Base-by-base conservation (phyloP, 2,888 invertebrate genomes). In the Azorinus chamasolen region DNA sequence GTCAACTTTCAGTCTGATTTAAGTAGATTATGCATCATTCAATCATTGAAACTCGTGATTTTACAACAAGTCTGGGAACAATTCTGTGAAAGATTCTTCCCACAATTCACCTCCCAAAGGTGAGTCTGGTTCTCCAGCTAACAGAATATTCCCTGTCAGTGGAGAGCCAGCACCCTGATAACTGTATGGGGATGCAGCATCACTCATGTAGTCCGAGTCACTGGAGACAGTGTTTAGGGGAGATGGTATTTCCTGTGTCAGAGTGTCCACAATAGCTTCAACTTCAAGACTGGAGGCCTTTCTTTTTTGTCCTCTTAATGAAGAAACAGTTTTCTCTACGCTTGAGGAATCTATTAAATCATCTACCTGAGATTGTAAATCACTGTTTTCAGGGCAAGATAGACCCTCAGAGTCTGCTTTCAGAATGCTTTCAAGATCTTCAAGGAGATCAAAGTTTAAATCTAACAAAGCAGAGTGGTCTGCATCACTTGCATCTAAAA, bases 61-160 rank as follows among this genome's bases (percentile, higher is more conserved):
- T 32, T 72, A 87, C 53, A 83, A 43, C 22, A 87, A 59, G 61
- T 76, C 83, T 14, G 87, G 87, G 66, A 87, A 87, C 37, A 90
- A 73, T 77, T 90, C 90, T 22, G 85, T 84, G 74, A 90, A 89
- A 0, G 88, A 88, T 54, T 89, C 90, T 62, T 89, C 87, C 88
- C 91, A 91, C 16, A 83, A 41, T 55, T 79, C 66, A 37, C 87
- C 89, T 18, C 79, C 76, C 14, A 86, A 66, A 20, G 77, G 77
- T 2, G 78, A 69, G 8, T 46, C 48, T 4, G 46, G n/a, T 10
- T 64, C 64, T 45, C 27, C 45, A 4, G 12, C 14, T 20, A 45
- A 54, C 10, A 77, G 71, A 18, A 79, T 83, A 12, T 63, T 65
- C 46, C 77, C 83, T 69, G 83, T 85, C 22, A 64, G 48, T 18